Evolutionary conservation across 2,888 invertebrate genomes (phyloP), one percentile per base, ranked within the genome.

Genomic region (Ectemnius lituratus): DNA sequence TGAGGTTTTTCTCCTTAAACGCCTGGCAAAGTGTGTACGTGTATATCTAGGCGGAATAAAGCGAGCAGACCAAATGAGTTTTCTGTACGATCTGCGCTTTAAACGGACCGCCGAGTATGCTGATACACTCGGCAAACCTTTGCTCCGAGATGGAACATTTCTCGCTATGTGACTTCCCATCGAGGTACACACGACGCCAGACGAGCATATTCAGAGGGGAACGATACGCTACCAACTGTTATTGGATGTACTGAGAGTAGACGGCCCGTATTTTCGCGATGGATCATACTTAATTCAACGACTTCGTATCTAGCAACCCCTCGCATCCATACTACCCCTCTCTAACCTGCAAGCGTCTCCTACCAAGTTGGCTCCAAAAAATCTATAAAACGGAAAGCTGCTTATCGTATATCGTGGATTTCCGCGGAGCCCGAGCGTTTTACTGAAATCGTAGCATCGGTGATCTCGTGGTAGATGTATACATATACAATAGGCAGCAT

Each of bases 1-100:
- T 61, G 16, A 76, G 64, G 56, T 70, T 74, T 76, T 74, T 76
- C 71, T 56, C 69, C n/a, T 59, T 65, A 75, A 67, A 67, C 2
- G 67, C 23, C 23, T 23, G 23, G 23, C 23, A 3, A 23, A 23
- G 23, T 23, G 23, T 23, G 23, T 23, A 23, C 23, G 23, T 23
- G 23, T 23, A 23, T 23, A 23, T 23, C 23, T 23, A 14, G 16
- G n/a, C 49, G n/a, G 52, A 20, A 49, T 47, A 52, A 47, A 66
- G 37, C 14, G 18, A n/a, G 23, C 23, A 46, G 58, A 37, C 23
- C 16, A 37, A 52, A 69, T 58, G 61, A 72, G 68, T 27, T 72
- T 72, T 60, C 61, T 59, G 46, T 8, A n/a, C 11, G 62, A 59
- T n/a, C 45, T 57, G 46, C 20, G 23, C 49, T 13, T 60, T 20